Evolutionary conservation across 2,888 invertebrate genomes (phyloP).

Genomic region (Cordylochernes scorpioides): DNA sequence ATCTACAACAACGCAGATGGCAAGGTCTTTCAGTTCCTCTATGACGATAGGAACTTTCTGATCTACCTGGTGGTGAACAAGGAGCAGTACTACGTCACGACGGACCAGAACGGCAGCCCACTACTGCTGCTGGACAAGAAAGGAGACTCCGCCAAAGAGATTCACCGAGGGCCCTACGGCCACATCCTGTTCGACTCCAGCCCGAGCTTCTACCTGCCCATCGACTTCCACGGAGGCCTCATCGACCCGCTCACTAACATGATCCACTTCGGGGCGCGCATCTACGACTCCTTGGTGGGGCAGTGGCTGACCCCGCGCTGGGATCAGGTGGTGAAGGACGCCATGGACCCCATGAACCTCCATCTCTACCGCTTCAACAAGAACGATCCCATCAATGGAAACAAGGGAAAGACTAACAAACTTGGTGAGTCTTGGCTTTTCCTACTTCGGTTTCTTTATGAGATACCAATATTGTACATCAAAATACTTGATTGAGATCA

Average conservation of each 20-base stretch:
- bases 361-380: conserved; percentile 71
- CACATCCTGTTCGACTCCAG: conserved; percentile 63
- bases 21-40: conserved; percentile 53
- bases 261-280: conserved; percentile 42
- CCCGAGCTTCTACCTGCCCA: conserved; percentile 42
- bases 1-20: conserved; percentile 63
- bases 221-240: conserved; percentile 32
- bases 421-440: no score
- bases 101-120: conserved; percentile 74
- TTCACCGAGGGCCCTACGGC: conserved; percentile 72
- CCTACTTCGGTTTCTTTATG: no score
- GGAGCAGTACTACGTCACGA: conserved; percentile 54
- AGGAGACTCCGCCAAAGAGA: conserved; percentile 65
- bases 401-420: conserved; percentile 11
- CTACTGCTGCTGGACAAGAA: conserved; percentile 64
- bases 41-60: conserved; percentile 46
- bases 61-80: conserved; percentile 47
- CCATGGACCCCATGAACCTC: conserved; percentile 60
- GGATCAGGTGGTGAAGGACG: conserved; percentile 55
- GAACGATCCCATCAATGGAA: conserved; percentile 54
- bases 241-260: conserved; percentile 64
- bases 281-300: conserved; percentile 73
- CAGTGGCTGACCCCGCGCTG: conserved; percentile 89
- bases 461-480: no score
- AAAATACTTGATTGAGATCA: no score